Base-by-base conservation (phyloP, 2,888 invertebrate species). In the Apamea monoglypha region DNA sequence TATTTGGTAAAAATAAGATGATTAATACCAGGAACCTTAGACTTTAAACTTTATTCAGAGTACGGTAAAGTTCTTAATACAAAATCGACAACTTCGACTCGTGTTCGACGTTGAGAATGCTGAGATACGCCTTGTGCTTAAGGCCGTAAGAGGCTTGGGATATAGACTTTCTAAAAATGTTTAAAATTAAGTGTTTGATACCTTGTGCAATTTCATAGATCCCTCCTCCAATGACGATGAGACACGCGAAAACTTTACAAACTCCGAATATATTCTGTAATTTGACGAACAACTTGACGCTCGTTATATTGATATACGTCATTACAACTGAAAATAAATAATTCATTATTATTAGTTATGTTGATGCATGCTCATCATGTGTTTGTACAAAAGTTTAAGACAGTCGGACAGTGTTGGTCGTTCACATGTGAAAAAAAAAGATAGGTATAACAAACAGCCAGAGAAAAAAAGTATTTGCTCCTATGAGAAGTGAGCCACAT, bases 251-350 rank as follows among this genome's bases (percentile, higher is more conserved):
- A 3, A 99, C 97, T 96, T 99, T 99, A 92, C 98, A 98, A 0
- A 98, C 97, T 16, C 98, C 98, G 90, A 98, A 98, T 72, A 98
- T 96, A 91, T 98, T 99, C 93, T 98, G 98, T 2, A 98, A 97
- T 91, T 97, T 98, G 0, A 98, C 98, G 90, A 98, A 98, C 87
- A 98, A 93, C 91, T 98, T 98, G 18, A 98, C 98, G 89, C 98
- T 98, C 0, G 97, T 97, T 80, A 98, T 97, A 91, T 98, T 98
- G 73, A 98, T 98, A 92, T 98, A 98, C 0, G 98, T 98, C 92
- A 98, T 98, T 56, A 98, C 91, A 93, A 98, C 98, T 98, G 97
- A n/a, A 82, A 80, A 66, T 0, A 50, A 50, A 25, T 10, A 25
- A 32, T 4, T 50, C 0, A 32, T 70, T 70, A 47, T 47, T 47